Evolutionary conservation across 92 coral and sea anemone genomes (phyloP).

Genomic region (Siderastrea siderea): DNA sequence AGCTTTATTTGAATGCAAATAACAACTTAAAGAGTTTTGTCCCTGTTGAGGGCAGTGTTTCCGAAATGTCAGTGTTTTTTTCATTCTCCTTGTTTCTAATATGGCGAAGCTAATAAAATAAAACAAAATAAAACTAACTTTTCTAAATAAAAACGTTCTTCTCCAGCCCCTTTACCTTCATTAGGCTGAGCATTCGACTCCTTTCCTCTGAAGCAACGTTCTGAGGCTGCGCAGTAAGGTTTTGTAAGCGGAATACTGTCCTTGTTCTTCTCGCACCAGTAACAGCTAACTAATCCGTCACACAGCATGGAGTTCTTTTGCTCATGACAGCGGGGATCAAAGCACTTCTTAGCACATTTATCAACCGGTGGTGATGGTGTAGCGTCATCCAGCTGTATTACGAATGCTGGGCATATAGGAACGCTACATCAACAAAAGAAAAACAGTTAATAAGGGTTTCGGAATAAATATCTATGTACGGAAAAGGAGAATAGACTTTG

Average conservation of each 20-base stretch:
- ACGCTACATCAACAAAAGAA: neutral
- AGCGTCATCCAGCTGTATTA: neutral
- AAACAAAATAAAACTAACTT: too few relatives aligned
- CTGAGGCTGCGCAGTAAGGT: conserved; percentile 60
- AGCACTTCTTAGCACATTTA: neutral
- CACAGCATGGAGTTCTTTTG: conserved; percentile 37
- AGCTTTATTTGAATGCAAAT: too few relatives aligned
- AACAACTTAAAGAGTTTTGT: too few relatives aligned
- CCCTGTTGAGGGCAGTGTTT: too few relatives aligned
- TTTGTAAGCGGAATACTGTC: conserved; percentile 31
- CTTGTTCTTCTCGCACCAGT: conserved; percentile 72
- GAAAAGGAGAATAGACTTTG: too few relatives aligned
- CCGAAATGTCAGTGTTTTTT: too few relatives aligned
- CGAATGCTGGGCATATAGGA: conserved; percentile 34
- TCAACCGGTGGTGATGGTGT: too few relatives aligned
- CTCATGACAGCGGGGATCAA: conserved; percentile 18
- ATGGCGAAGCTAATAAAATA: too few relatives aligned
- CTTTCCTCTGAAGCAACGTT: conserved; percentile 71
- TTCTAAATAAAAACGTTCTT: too few relatives aligned
- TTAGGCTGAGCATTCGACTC: neutral
- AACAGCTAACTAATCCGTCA: conserved; percentile 63
- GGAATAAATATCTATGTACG: neutral
- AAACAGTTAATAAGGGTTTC: too few relatives aligned
- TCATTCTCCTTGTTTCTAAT: too few relatives aligned
- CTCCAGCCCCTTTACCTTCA: conserved; percentile 19